Conservation (phyloP, 2,113 vertebrate genomes). For the Struthio camelus region DNA sequence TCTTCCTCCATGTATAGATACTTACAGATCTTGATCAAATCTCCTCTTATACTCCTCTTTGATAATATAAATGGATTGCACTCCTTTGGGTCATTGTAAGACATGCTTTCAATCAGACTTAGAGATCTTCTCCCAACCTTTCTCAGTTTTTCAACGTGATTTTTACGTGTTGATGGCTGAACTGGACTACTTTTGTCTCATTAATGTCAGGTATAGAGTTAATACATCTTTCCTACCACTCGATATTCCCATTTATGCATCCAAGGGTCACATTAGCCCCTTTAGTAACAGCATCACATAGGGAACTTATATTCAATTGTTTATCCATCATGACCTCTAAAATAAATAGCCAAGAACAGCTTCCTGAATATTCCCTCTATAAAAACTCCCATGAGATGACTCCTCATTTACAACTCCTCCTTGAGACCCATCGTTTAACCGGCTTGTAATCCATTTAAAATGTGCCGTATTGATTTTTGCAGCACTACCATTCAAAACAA, state of each 20-base stretch:
- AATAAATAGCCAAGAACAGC: constrained; percentile 31
- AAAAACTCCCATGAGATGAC: constrained; percentile 15
- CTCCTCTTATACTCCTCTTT: background rate
- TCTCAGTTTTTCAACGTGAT: background rate
- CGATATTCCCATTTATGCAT: constrained; percentile 17
- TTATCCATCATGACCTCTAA: background rate
- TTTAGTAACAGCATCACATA: background rate
- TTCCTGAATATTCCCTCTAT: constrained; percentile 13
- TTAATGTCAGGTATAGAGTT: background rate
- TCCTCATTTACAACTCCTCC: constrained; percentile 31
- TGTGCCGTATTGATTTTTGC: constrained; percentile 39
- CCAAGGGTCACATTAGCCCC: background rate
- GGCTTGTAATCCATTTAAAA: constrained; percentile 39
- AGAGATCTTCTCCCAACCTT: background rate
- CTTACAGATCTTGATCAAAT: background rate
- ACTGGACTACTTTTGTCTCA: background rate
- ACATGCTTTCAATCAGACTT: background rate
- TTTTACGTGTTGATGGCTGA: background rate
- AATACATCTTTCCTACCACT: background rate
- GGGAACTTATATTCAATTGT: background rate
- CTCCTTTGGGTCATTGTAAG: background rate
- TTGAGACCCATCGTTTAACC: constrained; percentile 33
- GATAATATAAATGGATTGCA: background rate
- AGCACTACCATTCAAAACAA: background rate
- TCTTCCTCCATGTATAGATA: background rate